These are phyloP conservation scores for Masticophis lateralis DNA, from an alignment of 2,797 vertebrate species.

Conservation along the genomic window DNA sequence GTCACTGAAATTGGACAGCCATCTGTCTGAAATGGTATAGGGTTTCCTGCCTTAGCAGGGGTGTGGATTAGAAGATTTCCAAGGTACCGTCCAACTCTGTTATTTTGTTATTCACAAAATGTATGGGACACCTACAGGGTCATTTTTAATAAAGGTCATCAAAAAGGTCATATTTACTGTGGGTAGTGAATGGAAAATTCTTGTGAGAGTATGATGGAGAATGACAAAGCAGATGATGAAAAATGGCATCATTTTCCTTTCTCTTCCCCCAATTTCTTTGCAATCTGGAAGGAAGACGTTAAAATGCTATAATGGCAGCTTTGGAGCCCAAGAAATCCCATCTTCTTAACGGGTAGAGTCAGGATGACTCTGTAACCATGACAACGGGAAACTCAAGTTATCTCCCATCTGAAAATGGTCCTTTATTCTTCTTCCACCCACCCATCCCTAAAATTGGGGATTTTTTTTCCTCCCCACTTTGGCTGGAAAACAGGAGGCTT, in stretches of 20 bases:
- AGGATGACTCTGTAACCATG: slow-evolving; percentile 45
- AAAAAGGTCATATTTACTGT: neutral
- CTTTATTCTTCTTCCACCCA: slow-evolving; percentile 43
- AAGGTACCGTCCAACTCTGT: neutral
- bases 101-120: neutral
- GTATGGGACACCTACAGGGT: neutral
- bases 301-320: slow-evolving; percentile 34
- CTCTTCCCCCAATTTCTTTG: slow-evolving; percentile 8
- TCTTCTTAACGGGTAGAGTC: slow-evolving; percentile 14
- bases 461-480: neutral
- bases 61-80: neutral
- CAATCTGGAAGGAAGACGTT: slow-evolving; percentile 19
- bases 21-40: neutral
- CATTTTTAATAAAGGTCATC: neutral
- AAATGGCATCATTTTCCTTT: neutral
- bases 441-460: neutral
- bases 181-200: neutral
- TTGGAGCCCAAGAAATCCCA: slow-evolving; percentile 42
- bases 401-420: slow-evolving; percentile 43
- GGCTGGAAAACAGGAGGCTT: neutral
- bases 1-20: neutral
- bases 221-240: neutral
- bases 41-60: neutral
- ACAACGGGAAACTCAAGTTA: slow-evolving; percentile 56
- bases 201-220: neutral